A percentile compares a stretch with the other conserved stretches of the same genome.
Conservation (phyloP, 2,797 vertebrate genomes). For the Parambassis ranga region DNA sequence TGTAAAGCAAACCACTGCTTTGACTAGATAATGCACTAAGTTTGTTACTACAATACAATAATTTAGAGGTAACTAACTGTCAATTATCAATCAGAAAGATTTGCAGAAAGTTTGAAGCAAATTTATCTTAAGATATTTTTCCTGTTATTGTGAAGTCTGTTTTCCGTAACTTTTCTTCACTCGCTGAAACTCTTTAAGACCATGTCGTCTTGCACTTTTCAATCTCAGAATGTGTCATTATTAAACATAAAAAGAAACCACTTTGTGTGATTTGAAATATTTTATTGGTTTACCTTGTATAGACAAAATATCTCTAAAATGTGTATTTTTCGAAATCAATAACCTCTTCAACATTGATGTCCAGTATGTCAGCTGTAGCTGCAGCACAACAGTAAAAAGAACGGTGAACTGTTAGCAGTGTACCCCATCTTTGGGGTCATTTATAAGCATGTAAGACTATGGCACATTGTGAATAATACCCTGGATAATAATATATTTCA, state of each 20-base stretch:
- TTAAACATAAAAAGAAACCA: conserved; percentile 6
- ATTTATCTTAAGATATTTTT: background rate
- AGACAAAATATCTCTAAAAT: conserved; percentile 68
- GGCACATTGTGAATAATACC: conserved; percentile 73
- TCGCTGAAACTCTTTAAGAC: conserved; percentile 29
- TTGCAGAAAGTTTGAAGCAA: no score
- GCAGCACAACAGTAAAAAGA: conserved; percentile 34
- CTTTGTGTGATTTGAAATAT: conserved; percentile 23
- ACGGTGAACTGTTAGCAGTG: conserved; percentile 28
- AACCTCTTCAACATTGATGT: conserved; percentile 27
- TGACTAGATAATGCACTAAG: background rate
- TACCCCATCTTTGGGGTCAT: conserved; percentile 45
- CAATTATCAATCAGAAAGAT: no score
- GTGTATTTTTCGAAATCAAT: conserved; percentile 40
- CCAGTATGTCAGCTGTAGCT: conserved; percentile 16
- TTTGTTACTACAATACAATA: no score
- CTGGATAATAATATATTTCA: conserved; percentile 50
- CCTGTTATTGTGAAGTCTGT: conserved; percentile 38
- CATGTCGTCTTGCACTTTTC: conserved; percentile 1
- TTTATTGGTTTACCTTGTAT: conserved; percentile 68
- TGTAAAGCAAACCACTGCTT: background rate
- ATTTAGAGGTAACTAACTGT: no score
- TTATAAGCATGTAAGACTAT: conserved; percentile 47
- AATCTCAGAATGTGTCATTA: background rate
- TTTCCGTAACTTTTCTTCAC: conserved; percentile 33